A percentile compares a stretch with the other conserved stretches of the same genome.
Conservation (phyloP, 2,888 invertebrate genomes). For the Morpho helenor region DNA sequence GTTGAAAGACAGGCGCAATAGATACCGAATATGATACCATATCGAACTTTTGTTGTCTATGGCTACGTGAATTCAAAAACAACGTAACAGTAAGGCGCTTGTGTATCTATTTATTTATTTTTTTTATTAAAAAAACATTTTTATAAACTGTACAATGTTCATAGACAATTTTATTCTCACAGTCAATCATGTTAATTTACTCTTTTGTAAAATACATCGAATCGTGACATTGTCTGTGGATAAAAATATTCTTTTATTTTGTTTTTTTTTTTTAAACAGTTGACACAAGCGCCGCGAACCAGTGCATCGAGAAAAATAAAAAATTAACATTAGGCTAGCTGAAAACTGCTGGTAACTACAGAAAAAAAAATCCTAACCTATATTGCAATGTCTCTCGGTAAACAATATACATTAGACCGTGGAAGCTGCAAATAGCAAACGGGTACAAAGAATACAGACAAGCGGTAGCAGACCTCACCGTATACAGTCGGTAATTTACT, state of each 20-base stretch:
- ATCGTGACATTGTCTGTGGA: no score
- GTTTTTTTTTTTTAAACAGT: not conserved
- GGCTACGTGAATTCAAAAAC: not conserved
- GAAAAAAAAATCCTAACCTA: conserved; percentile 63
- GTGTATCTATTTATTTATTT: conserved; percentile 1
- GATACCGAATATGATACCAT: not conserved
- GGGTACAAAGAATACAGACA: conserved; percentile 21
- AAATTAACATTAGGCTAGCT: conserved; percentile 68
- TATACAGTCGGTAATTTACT: conserved; percentile 19
- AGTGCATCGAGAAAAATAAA: conserved; percentile 49
- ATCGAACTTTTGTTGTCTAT: not conserved
- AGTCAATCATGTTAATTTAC: no score
- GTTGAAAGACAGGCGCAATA: no score
- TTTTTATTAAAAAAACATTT: conserved; percentile 3
- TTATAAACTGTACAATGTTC: not conserved
- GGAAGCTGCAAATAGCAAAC: conserved; percentile 39
- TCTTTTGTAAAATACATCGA: no score
- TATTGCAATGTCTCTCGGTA: conserved; percentile 64
- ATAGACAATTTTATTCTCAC: no score
- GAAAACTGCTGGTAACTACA: conserved; percentile 77
- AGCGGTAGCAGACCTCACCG: conserved; percentile 13
- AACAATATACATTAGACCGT: conserved; percentile 47
- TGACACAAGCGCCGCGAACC: conserved; percentile 58
- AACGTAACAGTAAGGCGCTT: conserved; percentile 11
- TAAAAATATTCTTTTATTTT: not conserved